Evolutionary conservation across 2,113 vertebrate genomes (phyloP).

Genomic region (Actenoides lindsayi): DNA sequence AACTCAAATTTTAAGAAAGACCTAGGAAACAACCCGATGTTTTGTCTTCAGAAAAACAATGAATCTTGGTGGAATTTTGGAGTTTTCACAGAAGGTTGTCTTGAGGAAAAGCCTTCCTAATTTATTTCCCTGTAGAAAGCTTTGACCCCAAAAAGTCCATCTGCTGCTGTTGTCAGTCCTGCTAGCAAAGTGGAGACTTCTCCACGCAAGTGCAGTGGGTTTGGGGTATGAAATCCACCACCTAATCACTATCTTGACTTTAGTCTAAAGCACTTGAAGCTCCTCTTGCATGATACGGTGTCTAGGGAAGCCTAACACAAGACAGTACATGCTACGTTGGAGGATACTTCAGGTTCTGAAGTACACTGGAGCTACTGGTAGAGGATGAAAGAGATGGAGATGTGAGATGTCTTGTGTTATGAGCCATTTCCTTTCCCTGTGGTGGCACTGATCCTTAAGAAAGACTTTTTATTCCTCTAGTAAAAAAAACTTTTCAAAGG

Average conservation of each 20-base stretch:
- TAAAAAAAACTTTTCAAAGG: constrained; percentile 3
- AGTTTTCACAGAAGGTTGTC: neutral
- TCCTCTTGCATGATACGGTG: neutral
- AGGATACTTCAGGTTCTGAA: neutral
- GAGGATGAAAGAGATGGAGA: constrained; percentile 47
- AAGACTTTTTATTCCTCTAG: neutral
- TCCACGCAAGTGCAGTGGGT: neutral
- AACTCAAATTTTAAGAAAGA: neutral
- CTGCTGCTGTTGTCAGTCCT: neutral
- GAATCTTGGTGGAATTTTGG: neutral
- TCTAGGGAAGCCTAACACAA: neutral
- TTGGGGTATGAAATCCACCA: neutral
- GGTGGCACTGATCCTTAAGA: constrained; percentile 20
- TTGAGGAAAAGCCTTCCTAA: neutral
- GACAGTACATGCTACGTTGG: neutral
- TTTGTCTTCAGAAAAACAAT: neutral
- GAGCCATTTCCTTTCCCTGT: constrained; percentile 20
- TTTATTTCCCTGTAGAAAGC: neutral
- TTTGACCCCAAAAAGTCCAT: neutral
- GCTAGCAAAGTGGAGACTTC: neutral
- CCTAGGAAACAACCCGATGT: neutral
- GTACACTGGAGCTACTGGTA: constrained; percentile 2
- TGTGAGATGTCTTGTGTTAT: neutral
- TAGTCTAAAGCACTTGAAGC: neutral
- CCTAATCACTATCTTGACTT: neutral